phyloP scores from a whole-genome alignment of 2,113 vertebrate species.

The Ceuthmochares aereus region DNA sequence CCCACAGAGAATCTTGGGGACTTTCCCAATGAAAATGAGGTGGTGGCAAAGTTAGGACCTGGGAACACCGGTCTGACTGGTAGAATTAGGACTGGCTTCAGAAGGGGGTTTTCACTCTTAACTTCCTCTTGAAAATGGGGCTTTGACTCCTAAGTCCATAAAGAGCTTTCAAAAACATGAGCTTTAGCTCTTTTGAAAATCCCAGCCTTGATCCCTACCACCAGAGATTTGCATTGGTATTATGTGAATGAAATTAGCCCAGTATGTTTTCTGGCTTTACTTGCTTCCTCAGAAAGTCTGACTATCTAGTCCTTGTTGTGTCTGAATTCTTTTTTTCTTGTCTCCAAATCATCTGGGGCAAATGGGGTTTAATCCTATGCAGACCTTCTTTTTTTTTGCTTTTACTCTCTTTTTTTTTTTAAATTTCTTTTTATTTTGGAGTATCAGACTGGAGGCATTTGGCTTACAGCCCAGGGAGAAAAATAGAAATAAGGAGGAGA shows the following conservation, averaged over 20 bases:
- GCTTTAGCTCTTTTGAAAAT: constrained; percentile 19
- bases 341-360: not conserved
- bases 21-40: not conserved
- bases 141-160: constrained; percentile 2
- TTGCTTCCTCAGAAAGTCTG: not conserved
- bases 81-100: not conserved
- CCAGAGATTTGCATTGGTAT: not conserved
- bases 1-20: not conserved
- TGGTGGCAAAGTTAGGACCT: not conserved
- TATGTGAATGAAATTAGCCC: not conserved
- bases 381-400: not conserved
- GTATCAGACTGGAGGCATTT: not conserved
- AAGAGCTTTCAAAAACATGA: constrained; percentile 46
- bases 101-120: not conserved
- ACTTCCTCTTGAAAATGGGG: constrained; percentile 36
- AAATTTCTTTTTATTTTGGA: not conserved
- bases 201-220: not conserved
- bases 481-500: not conserved
- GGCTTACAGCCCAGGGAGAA: not conserved
- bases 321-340: not conserved
- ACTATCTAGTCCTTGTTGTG: not conserved
- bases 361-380: not conserved
- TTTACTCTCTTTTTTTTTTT: too few species aligned
- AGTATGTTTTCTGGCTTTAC: not conserved
- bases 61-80: not conserved